Evolutionary conservation across 2,888 invertebrate genomes (phyloP).

Genomic region (Lochmaea crataegi): DNA sequence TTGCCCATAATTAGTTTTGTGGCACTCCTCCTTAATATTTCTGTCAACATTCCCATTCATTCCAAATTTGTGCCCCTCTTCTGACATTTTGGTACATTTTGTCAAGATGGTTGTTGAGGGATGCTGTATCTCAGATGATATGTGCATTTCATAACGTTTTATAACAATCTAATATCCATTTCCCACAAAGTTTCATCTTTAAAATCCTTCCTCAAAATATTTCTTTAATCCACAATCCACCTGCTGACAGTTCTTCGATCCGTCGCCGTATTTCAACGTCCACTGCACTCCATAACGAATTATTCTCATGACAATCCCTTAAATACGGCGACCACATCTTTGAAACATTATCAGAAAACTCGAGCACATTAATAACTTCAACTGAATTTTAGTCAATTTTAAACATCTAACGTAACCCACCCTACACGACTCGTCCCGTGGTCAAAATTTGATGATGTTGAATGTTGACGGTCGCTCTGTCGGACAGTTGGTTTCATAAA

Average conservation of each 20-base stretch:
- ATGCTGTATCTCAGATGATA: constrained; percentile 67
- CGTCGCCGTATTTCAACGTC: constrained; percentile 56
- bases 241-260: constrained; percentile 61
- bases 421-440: constrained; percentile 53
- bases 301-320: constrained; percentile 45
- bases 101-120: constrained; percentile 75
- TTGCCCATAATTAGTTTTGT: constrained; percentile 65
- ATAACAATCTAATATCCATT: constrained; percentile 64
- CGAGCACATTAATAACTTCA: constrained; percentile 49
- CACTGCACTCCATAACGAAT: constrained; percentile 52
- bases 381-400: constrained; percentile 50
- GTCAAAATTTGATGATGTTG: constrained; percentile 63
- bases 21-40: constrained; percentile 67
- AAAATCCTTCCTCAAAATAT: constrained; percentile 54
- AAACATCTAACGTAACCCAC: constrained; percentile 46
- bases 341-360: constrained; percentile 39
- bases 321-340: constrained; percentile 46
- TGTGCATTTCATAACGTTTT: constrained; percentile 75
- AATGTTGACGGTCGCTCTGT: constrained; percentile 62
- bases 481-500: constrained; percentile 59
- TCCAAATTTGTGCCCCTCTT: constrained; percentile 78
- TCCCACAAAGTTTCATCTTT: constrained; percentile 65
- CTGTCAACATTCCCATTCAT: constrained; percentile 77
- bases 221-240: constrained; percentile 59
- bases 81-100: constrained; percentile 77